Evolutionary conservation across 2,888 invertebrate genomes (phyloP).

Genomic region (Pegoplata infirma): DNA sequence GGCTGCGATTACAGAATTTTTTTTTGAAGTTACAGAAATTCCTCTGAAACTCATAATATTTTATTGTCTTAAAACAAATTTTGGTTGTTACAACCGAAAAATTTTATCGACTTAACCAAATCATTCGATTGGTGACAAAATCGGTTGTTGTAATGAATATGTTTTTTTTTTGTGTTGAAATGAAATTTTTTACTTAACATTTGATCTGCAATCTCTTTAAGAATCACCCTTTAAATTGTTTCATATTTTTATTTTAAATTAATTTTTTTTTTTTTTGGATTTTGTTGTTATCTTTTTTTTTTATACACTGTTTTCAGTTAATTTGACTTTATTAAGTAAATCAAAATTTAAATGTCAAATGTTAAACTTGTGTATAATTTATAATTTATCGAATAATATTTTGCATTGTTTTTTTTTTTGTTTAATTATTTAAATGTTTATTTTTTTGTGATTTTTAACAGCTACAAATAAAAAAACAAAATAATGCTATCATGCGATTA

Average conservation of each 20-base stretch:
- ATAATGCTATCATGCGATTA: constrained; percentile 41
- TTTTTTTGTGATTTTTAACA: constrained; percentile 26
- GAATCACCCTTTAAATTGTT: too few relatives aligned
- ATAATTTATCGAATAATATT: constrained; percentile 53
- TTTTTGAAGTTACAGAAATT: too few relatives aligned
- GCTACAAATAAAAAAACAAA: constrained; percentile 3
- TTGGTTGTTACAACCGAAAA: too few relatives aligned
- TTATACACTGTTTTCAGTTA: constrained; percentile 20
- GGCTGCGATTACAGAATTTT: too few relatives aligned
- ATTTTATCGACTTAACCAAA: too few relatives aligned
- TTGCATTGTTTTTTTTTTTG: constrained; percentile 13
- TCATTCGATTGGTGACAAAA: too few relatives aligned
- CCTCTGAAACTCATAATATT: too few relatives aligned
- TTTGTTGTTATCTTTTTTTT: constrained; percentile 18
- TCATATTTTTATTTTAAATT: too few relatives aligned
- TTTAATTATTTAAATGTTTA: not conserved
- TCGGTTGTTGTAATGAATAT: too few relatives aligned
- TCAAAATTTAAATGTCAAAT: constrained; percentile 61
- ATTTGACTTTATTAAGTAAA: constrained; percentile 59
- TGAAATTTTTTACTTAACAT: too few relatives aligned
- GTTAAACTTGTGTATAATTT: constrained; percentile 57
- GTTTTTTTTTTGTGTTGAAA: constrained; percentile 13
- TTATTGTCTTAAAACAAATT: too few relatives aligned
- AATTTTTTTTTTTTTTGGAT: constrained; percentile 27
- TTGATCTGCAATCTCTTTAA: too few relatives aligned